phyloP scores from a whole-genome alignment of 2,888 invertebrate species.

The Polyommatus iphigenia region DNA sequence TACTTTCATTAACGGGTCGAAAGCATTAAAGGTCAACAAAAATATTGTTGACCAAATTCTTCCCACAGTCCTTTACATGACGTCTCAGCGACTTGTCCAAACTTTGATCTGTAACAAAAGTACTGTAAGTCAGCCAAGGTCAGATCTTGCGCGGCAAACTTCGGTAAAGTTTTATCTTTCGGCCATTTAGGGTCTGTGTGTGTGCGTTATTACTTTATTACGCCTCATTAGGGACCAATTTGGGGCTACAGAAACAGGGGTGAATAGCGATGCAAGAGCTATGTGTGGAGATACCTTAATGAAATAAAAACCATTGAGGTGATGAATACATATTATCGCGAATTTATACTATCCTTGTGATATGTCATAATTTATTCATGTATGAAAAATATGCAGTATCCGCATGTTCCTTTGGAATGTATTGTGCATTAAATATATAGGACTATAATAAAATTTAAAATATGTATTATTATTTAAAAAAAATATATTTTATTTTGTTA shows the following conservation, averaged over 20 bases:
- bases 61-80: not conserved
- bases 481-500: too few relatives aligned
- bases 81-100: not conserved
- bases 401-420: too few relatives aligned
- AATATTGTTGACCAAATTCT: not conserved
- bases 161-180: slow-evolving; percentile 12
- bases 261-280: slow-evolving; percentile 13
- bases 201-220: slow-evolving; percentile 9
- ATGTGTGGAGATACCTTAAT: not conserved
- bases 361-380: too few relatives aligned
- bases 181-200: slow-evolving; percentile 1
- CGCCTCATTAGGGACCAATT: slow-evolving; percentile 18
- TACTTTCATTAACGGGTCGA: not conserved
- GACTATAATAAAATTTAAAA: too few relatives aligned
- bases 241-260: slow-evolving; percentile 4
- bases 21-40: not conserved
- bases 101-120: slow-evolving; percentile 18
- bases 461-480: too few relatives aligned
- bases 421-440: too few relatives aligned
- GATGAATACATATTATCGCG: not conserved
- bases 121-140: slow-evolving; percentile 22
- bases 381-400: too few relatives aligned
- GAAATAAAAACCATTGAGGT: not conserved
- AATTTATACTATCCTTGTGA: not conserved
- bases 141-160: not conserved